Conservation (phyloP, 1,140 invertebrate genomes). For the Yoshiicerus persimilis region DNA sequence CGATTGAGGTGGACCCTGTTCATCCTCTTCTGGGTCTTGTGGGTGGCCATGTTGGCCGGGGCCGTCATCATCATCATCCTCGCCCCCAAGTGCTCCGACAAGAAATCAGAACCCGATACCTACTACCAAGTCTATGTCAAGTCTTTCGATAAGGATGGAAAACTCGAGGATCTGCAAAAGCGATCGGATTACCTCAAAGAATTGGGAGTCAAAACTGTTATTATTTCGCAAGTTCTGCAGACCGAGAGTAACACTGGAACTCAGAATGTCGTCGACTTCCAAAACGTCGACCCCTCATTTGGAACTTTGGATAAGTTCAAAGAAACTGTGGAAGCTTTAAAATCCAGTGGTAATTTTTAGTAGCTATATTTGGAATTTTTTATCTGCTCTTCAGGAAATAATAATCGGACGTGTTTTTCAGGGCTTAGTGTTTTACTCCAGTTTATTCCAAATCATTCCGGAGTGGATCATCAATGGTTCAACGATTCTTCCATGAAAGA, state of each 20-base stretch:
- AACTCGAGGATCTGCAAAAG: conserved; percentile 39
- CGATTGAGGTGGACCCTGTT: conserved; percentile 81
- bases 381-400: not conserved
- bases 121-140: conserved; percentile 39
- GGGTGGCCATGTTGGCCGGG: conserved; percentile 80
- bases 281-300: conserved; percentile 53
- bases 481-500: not conserved
- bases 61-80: conserved; percentile 79
- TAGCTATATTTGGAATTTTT: not conserved
- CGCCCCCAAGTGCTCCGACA: conserved; percentile 77
- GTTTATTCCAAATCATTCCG: conserved; percentile 42
- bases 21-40: conserved; percentile 79
- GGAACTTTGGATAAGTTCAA: conserved; percentile 57
- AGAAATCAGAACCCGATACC: conserved; percentile 56
- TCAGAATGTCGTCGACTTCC: conserved; percentile 56
- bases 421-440: conserved; percentile 25
- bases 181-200: conserved; percentile 54
- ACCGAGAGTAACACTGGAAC: conserved; percentile 54
- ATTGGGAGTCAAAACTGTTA: conserved; percentile 55
- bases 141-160: conserved; percentile 32
- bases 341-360: conserved; percentile 52
- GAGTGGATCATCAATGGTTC: conserved; percentile 40
- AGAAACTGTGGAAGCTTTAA: conserved; percentile 51
- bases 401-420: too few relatives aligned
- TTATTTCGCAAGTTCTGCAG: conserved; percentile 56